Conservation (phyloP, 2,888 invertebrate species). For the Synergus itoensis region DNA sequence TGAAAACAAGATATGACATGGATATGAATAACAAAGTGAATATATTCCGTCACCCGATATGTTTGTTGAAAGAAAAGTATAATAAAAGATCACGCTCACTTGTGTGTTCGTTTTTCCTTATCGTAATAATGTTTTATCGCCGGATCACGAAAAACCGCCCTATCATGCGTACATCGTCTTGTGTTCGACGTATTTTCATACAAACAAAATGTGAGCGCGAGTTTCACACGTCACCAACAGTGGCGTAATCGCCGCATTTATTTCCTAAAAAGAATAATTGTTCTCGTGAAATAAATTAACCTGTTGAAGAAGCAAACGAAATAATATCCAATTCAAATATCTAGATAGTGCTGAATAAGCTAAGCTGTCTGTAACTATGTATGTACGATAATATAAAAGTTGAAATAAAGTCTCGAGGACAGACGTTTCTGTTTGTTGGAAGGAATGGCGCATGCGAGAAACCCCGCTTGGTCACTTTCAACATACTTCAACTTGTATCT, state of each 20-base stretch:
- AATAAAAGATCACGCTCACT: slow-evolving; percentile 5
- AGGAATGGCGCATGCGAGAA: too few species aligned
- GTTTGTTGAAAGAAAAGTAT: neutral
- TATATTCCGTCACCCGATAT: neutral
- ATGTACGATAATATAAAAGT: neutral
- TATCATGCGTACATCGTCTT: slow-evolving; percentile 14
- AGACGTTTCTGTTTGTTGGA: too few species aligned
- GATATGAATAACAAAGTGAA: neutral
- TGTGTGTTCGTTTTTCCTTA: neutral
- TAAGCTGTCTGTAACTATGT: neutral
- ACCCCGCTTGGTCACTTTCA: neutral
- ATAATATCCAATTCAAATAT: neutral
- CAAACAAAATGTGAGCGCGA: slow-evolving; percentile 26
- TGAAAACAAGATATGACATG: slow-evolving; percentile 14
- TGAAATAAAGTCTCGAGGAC: slow-evolving; percentile 1
- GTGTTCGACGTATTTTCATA: slow-evolving; percentile 20
- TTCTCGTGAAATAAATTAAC: neutral
- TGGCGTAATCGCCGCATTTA: slow-evolving; percentile 13
- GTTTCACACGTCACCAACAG: slow-evolving; percentile 31
- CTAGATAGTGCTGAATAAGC: neutral
- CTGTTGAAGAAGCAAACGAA: neutral
- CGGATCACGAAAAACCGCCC: slow-evolving; percentile 32
- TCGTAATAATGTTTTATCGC: neutral
- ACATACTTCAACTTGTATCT: neutral
- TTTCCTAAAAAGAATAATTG: neutral